Conservation (phyloP, 2,888 invertebrate species). For the Pristionchus arcanus region DNA sequence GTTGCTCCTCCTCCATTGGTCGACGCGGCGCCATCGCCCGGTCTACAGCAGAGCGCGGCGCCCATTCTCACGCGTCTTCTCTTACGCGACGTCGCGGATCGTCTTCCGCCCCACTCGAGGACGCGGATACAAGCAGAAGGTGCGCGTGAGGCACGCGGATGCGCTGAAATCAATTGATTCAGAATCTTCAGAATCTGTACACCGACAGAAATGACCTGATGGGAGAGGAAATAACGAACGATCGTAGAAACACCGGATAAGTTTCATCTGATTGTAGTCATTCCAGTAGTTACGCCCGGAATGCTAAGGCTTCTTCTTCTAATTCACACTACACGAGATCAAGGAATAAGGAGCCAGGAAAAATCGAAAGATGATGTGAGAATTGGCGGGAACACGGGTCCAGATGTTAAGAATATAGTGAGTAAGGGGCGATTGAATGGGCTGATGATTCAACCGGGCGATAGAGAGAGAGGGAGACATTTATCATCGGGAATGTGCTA, state of each 20-base stretch:
- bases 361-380: neutral
- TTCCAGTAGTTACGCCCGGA: too few species aligned
- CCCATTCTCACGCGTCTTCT: neutral
- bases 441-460: neutral
- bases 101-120: neutral
- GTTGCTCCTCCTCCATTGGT: neutral
- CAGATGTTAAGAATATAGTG: slow-evolving; percentile 1
- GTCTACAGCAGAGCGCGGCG: slow-evolving; percentile 31
- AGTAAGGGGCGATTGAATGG: neutral
- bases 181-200: neutral
- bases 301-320: neutral
- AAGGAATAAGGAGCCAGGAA: neutral
- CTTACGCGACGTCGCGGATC: neutral
- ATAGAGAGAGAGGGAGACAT: neutral
- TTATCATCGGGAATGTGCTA: slow-evolving; percentile 16
- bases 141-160: neutral
- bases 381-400: neutral
- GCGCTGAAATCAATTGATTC: neutral
- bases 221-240: too few species aligned
- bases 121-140: neutral
- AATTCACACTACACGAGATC: neutral
- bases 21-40: neutral
- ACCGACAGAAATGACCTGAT: too few species aligned
- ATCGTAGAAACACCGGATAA: too few species aligned
- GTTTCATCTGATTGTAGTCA: too few species aligned